phyloP scores from a whole-genome alignment of 2,797 vertebrate genomes.

The Lepus oiostolus region DNA sequence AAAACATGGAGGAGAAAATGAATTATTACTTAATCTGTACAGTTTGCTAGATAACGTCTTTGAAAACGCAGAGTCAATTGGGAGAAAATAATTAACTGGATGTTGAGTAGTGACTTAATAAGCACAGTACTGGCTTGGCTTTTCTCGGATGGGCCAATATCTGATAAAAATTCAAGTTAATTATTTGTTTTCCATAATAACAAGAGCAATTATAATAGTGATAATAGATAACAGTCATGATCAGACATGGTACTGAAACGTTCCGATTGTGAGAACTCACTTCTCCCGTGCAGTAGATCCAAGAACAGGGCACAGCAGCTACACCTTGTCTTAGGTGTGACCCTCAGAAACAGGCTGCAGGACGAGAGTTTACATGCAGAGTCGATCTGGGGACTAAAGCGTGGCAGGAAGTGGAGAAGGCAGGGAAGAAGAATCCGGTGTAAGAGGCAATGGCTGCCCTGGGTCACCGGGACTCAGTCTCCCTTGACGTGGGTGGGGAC shows the following conservation, averaged over 20 bases:
- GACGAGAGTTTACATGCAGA: background rate
- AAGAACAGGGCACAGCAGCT: background rate
- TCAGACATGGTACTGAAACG: background rate
- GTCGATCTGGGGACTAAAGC: background rate
- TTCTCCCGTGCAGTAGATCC: background rate
- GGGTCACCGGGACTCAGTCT: background rate
- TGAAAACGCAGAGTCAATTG: conserved; percentile 71
- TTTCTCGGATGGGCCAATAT: conserved; percentile 2
- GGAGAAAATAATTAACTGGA: conserved; percentile 64
- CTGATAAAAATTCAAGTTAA: background rate
- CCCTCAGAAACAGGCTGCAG: background rate
- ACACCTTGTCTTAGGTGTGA: background rate
- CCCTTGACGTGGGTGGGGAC: no score
- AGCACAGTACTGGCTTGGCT: background rate
- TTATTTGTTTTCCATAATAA: conserved; percentile 34
- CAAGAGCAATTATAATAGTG: background rate
- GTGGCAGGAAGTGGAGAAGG: background rate
- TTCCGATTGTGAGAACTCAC: background rate
- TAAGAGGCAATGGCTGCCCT: background rate
- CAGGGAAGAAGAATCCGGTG: background rate
- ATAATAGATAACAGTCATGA: background rate
- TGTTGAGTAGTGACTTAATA: background rate
- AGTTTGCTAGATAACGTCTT: conserved; percentile 76
- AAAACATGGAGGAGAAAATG: conserved; percentile 79
- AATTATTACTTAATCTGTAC: conserved; percentile 81